phyloP scores from a whole-genome alignment of 2,888 invertebrate genomes.

The Graphium colonna region DNA sequence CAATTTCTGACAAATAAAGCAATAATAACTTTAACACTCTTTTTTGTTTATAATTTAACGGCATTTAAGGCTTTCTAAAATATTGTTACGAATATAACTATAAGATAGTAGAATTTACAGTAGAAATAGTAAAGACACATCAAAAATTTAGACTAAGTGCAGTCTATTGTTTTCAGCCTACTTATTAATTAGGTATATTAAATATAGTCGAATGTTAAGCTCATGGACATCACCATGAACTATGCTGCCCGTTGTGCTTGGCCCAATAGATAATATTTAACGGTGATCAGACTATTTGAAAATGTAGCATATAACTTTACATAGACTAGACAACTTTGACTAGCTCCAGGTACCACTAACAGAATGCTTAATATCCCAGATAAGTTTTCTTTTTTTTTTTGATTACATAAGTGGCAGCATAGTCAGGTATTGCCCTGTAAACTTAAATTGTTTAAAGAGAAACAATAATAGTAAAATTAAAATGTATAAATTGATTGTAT shows the following conservation, averaged over 20 bases:
- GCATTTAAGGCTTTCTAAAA: slow-evolving; percentile 1
- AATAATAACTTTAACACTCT: background rate
- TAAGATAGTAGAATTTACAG: slow-evolving; percentile 22
- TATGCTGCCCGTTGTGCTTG: background rate
- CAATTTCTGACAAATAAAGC: background rate
- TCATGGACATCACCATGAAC: slow-evolving; percentile 1
- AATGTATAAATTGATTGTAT: no score
- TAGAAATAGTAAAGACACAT: slow-evolving; percentile 45
- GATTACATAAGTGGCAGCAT: no score
- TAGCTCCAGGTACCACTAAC: no score
- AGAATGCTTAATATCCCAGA: background rate
- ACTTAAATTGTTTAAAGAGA: no score
- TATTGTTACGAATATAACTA: slow-evolving; percentile 4
- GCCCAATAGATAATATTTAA: background rate
- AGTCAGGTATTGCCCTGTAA: no score
- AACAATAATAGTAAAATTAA: no score
- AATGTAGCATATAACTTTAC: background rate
- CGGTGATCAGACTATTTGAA: background rate
- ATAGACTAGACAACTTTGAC: no score
- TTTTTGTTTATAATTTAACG: background rate
- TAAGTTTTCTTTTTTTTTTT: no score
- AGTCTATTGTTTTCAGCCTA: slow-evolving; percentile 29
- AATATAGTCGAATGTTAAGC: background rate
- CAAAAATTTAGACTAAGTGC: slow-evolving; percentile 46
- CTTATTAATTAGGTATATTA: slow-evolving; percentile 19